Percentiles rank a stretch among this genome's conserved stretches.
These are phyloP conservation scores for Aphrophora alni DNA, from an alignment of 2,888 invertebrate genomes.

Conservation along the genomic window DNA sequence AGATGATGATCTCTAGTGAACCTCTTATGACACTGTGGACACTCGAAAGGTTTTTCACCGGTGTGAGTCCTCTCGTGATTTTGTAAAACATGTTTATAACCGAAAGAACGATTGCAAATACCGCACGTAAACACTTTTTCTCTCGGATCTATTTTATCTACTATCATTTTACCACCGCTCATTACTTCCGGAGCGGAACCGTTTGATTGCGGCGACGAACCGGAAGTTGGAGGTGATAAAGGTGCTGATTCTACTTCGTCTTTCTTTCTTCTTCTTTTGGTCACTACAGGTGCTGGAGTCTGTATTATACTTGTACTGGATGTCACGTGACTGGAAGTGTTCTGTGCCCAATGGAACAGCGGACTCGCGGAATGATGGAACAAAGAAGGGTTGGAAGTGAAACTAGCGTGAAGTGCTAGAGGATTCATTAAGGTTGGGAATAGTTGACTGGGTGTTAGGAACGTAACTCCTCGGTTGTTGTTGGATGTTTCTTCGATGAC, in stretches of 20 bases:
- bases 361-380: conserved; percentile 24
- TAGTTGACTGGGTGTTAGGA: conserved; percentile 31
- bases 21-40: conserved; percentile 88
- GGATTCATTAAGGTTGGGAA: conserved; percentile 39
- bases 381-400: conserved; percentile 29
- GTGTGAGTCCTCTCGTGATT: conserved; percentile 95
- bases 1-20: conserved; percentile 93
- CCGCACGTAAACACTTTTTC: conserved; percentile 90
- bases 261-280: conserved; percentile 35
- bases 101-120: conserved; percentile 86
- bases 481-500: conserved; percentile 34
- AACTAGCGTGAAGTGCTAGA: conserved; percentile 43
- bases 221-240: conserved; percentile 64
- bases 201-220: conserved; percentile 62
- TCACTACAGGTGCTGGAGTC: not conserved
- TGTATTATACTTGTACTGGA: not conserved
- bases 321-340: conserved; percentile 11
- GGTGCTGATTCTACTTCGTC: conserved; percentile 57
- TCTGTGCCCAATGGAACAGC: conserved; percentile 10
- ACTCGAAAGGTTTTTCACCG: conserved; percentile 93
- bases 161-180: conserved; percentile 14
- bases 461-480: conserved; percentile 6
- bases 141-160: conserved; percentile 54
- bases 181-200: conserved; percentile 53
- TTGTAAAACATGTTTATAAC: conserved; percentile 93